Evolutionary conservation across 2,888 invertebrate genomes (phyloP).

Genomic region (Calephelis perditalis): DNA sequence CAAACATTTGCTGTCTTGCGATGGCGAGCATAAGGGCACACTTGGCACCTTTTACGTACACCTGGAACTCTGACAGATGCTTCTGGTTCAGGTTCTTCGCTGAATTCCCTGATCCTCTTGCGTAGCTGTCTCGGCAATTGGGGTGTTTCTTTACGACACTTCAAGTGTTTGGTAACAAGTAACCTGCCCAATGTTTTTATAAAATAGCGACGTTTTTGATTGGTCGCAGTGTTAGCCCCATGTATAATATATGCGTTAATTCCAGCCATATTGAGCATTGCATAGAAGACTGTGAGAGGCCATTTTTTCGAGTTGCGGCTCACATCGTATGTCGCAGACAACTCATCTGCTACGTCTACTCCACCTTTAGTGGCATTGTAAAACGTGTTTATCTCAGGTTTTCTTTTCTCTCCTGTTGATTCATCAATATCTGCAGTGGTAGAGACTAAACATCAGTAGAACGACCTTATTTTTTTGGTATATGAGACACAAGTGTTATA

Average conservation of each 20-base stretch:
- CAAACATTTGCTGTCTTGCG: not conserved
- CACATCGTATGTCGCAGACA: conserved; percentile 30
- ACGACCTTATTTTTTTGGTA: conserved; percentile 38
- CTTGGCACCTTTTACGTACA: conserved; percentile 7
- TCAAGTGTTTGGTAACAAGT: conserved; percentile 1
- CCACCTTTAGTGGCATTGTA: conserved; percentile 37
- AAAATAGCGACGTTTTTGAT: conserved; percentile 1
- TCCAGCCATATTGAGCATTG: conserved; percentile 28
- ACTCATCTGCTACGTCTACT: conserved; percentile 33
- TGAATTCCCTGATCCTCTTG: not conserved
- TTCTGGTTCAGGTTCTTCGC: conserved; percentile 8
- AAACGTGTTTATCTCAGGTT: conserved; percentile 34
- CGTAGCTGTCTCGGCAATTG: too few relatives aligned
- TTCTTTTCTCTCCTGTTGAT: conserved; percentile 30
- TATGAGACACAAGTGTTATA: conserved; percentile 34
- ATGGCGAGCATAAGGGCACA: conserved; percentile 1
- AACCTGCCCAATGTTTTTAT: conserved; percentile 2
- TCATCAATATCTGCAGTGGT: conserved; percentile 35
- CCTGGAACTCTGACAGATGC: conserved; percentile 7
- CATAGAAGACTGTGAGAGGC: conserved; percentile 31
- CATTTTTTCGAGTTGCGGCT: conserved; percentile 32
- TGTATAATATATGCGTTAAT: conserved; percentile 22
- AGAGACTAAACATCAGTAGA: conserved; percentile 34
- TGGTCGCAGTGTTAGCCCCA: too few relatives aligned
- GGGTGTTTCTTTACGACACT: not conserved